Conservation (phyloP, 2,888 invertebrate species). For the Netelia virgata region DNA sequence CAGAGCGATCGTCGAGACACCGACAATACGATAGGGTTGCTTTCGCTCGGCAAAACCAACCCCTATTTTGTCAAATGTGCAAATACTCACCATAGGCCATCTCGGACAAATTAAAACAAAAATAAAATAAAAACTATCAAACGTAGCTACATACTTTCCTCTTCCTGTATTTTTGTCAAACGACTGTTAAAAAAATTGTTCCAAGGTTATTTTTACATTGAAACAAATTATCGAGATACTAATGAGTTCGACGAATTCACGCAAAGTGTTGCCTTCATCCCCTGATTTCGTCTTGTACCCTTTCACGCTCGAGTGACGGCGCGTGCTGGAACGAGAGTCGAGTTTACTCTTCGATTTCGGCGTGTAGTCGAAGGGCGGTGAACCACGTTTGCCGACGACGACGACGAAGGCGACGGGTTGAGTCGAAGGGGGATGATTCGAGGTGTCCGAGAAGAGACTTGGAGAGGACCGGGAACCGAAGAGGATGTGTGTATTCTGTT, state of each 20-base stretch:
- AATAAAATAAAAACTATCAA: slow-evolving; percentile 19
- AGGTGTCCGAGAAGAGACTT: slow-evolving; percentile 33
- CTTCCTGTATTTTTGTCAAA: neutral
- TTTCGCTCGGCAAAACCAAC: slow-evolving; percentile 7
- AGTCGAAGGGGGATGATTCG: slow-evolving; percentile 56
- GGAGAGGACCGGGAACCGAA: slow-evolving; percentile 8
- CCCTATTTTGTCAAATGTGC: neutral
- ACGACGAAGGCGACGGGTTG: slow-evolving; percentile 57
- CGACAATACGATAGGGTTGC: slow-evolving; percentile 31
- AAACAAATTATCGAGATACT: slow-evolving; percentile 16
- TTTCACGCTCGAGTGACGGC: slow-evolving; percentile 20
- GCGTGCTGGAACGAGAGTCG: slow-evolving; percentile 54
- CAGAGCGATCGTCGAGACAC: slow-evolving; percentile 60
- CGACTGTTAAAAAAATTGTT: too few relatives aligned
- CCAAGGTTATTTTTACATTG: slow-evolving; percentile 2
- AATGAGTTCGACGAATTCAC: slow-evolving; percentile 54
- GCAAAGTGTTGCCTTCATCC: slow-evolving; percentile 46
- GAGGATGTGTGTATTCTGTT: slow-evolving; percentile 70
- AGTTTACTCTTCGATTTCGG: slow-evolving; percentile 66
- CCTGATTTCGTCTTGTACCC: slow-evolving; percentile 15
- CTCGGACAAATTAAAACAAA: neutral
- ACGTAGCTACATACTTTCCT: neutral
- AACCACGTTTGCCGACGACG: slow-evolving; percentile 64
- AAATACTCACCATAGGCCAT: neutral
- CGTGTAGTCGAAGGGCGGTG: slow-evolving; percentile 68